Conservation (phyloP, 2,797 vertebrate species). For the Eupleurogrammus muticus region DNA sequence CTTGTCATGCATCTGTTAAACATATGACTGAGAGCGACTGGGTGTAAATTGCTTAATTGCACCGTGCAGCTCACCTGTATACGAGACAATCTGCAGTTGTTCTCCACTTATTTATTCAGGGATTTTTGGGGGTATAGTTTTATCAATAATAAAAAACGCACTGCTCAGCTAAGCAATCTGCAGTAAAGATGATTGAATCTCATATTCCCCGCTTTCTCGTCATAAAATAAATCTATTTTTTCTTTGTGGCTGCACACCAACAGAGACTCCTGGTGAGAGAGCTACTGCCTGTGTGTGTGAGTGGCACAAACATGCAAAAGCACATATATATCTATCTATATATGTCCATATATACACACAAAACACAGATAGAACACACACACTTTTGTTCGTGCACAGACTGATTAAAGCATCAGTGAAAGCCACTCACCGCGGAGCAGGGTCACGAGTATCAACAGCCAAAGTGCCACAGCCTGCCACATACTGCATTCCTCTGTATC, state of each 20-base stretch:
- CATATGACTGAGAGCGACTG: too few relatives aligned
- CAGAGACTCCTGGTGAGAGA: conserved; percentile 15
- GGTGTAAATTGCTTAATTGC: too few relatives aligned
- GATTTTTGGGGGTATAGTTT: background rate
- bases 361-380: conserved; percentile 46
- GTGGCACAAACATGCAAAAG: conserved; percentile 9
- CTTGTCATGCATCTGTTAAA: too few relatives aligned
- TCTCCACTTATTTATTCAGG: background rate
- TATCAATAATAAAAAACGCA: conserved; percentile 10
- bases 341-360: background rate
- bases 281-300: conserved; percentile 23
- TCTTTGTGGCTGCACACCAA: conserved; percentile 25
- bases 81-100: too few relatives aligned
- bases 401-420: conserved; percentile 34
- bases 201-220: conserved; percentile 36
- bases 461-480: conserved; percentile 68
- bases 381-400: conserved; percentile 52
- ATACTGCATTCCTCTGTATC: conserved; percentile 74
- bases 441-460: conserved; percentile 71
- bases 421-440: conserved; percentile 79
- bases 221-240: conserved; percentile 33
- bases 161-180: conserved; percentile 28
- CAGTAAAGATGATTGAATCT: conserved; percentile 41
- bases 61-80: too few relatives aligned
- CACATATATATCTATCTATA: too few relatives aligned